phyloP scores from a whole-genome alignment of 2,113 vertebrate species.

The Chaetodon trifascialis region DNA sequence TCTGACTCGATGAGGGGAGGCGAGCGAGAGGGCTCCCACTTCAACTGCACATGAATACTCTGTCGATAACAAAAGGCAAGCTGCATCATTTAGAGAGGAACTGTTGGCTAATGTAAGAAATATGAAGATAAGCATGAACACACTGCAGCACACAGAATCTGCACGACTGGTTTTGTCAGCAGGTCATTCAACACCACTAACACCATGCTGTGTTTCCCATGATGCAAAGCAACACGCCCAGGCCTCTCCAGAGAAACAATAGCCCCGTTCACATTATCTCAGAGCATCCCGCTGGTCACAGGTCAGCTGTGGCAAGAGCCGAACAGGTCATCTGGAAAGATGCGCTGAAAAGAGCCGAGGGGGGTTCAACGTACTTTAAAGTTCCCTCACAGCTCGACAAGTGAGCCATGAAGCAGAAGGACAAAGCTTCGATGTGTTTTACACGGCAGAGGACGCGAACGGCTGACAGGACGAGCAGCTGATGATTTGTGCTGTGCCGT shows the following conservation, averaged over 20 bases:
- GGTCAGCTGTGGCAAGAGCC: conserved; percentile 19
- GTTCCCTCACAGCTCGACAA: neutral
- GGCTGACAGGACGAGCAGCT: neutral
- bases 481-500: too few relatives aligned
- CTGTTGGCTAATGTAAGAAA: neutral
- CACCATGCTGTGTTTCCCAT: conserved; percentile 41
- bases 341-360: conserved; percentile 5
- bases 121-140: neutral
- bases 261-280: neutral
- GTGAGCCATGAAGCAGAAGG: neutral
- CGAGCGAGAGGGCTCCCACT: neutral
- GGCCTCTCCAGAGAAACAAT: conserved; percentile 23
- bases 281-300: conserved; percentile 4
- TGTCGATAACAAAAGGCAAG: neutral
- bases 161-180: neutral
- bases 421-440: neutral
- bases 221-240: conserved; percentile 5
- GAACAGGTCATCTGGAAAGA: neutral
- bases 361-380: neutral
- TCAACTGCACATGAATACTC: neutral
- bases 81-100: neutral
- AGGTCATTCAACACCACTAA: neutral
- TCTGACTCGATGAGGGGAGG: neutral
- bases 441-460: neutral
- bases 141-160: neutral